Evolutionary conservation across 2,888 invertebrate genomes (phyloP), one percentile per base, ranked within the genome.

Genomic region (Coleophora flavipennella): DNA sequence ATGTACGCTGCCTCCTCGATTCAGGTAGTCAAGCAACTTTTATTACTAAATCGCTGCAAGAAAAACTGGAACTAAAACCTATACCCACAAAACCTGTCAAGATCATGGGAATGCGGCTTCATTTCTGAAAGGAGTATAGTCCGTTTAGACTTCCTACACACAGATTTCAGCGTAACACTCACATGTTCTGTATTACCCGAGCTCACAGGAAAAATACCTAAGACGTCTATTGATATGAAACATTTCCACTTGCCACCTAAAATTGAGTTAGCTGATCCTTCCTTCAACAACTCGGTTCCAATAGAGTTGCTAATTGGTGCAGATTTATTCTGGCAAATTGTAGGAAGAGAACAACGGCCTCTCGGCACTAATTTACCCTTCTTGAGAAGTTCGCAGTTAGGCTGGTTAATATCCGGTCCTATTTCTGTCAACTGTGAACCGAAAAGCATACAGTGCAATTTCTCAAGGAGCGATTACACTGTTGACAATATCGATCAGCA

Each of bases 361-460:
- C 10, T 27, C 8, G 28, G 28, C 1, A 8, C 2, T 10, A 27
- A 27, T 27, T 9, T 9, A 27, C 28, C 1, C 8, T 27, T 27
- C 10, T 10, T 27, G 9, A 42, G 42, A 13, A 35, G 39, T 13
- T 36, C 46, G 7, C 34, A 37, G 11, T 36, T 52, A 14, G 48
- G 50, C 1, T 48, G 47, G 44, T 1, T 50, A 8, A 37, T 50
- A 13, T 41, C 41, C 20, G 50, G 45, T 28, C 43, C 45, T n/a
- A 14, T 45, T 13, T 8, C 35, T 34, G 1, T 26, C 20, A 12
- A 37, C 6, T 25, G 13, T 13, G 33, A 43, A 12, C 9, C 31
- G 14, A 35, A 35, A 32, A 34, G 38, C 35, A 33, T 38, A 20
- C 31, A 38, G 32, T 44, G 40, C 14, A 36, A 44, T 38, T 41